Evolutionary conservation across 1,140 invertebrate species (phyloP).

Genomic region (Andricus grossulariae): DNA sequence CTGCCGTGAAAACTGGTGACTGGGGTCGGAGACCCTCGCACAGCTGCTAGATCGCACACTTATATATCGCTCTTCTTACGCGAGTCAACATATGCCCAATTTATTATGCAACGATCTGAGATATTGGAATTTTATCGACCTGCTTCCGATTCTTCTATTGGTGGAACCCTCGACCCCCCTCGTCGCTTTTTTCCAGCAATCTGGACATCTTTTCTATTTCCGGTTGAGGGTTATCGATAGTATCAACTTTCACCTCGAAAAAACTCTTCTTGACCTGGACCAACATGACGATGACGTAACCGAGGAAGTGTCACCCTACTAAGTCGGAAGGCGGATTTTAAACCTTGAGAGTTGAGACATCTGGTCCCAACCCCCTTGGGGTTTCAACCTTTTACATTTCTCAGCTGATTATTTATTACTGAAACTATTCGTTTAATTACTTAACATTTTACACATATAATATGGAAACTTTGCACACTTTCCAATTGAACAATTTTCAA

Average conservation of each 20-base stretch:
- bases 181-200: neutral
- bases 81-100: conserved; percentile 28
- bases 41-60: conserved; percentile 22
- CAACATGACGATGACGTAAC: conserved; percentile 15
- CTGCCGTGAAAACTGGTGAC: conserved; percentile 12
- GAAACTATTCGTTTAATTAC: too few relatives aligned
- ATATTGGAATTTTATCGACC: conserved; percentile 27
- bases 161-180: conserved; percentile 2
- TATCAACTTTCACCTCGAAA: neutral
- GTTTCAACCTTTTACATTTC: too few relatives aligned
- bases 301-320: neutral
- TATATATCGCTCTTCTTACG: conserved; percentile 5
- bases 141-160: neutral
- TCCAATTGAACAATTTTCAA: too few relatives aligned
- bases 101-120: conserved; percentile 13
- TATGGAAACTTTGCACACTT: too few relatives aligned
- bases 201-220: neutral
- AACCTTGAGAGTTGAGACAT: neutral
- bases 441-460: too few relatives aligned
- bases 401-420: too few relatives aligned
- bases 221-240: conserved; percentile 10
- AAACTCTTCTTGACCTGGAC: conserved; percentile 19
- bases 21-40: conserved; percentile 13
- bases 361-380: too few relatives aligned
- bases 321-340: neutral